These are phyloP conservation scores for Turdus rufiventris DNA, from an alignment of 2,113 vertebrate genomes.

Conservation along the genomic window DNA sequence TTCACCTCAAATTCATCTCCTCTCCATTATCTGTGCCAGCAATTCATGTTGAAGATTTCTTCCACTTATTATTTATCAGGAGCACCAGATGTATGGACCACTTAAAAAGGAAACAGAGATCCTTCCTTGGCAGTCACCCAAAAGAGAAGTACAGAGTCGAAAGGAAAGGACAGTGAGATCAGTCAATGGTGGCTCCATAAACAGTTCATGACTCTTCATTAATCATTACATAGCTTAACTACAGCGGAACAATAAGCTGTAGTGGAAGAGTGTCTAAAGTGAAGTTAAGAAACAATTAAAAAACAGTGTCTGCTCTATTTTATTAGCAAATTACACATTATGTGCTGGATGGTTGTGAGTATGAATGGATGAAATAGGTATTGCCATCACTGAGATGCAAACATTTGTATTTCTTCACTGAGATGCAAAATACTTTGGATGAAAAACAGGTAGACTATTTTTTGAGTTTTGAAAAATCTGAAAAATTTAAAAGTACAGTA, in stretches of 20 bases:
- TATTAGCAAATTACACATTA: not conserved
- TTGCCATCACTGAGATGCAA: not conserved
- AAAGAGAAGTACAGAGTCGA: not conserved
- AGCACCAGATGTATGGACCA: not conserved
- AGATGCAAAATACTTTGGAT: not conserved
- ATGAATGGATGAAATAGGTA: not conserved
- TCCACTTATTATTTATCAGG: not conserved
- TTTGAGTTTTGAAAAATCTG: not conserved
- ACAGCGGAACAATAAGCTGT: not conserved
- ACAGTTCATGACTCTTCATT: not conserved
- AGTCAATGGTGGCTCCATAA: not conserved
- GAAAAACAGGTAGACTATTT: not conserved
- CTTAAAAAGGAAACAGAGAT: not conserved
- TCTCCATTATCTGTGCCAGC: not conserved
- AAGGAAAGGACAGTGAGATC: not conserved
- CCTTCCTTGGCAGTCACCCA: not conserved
- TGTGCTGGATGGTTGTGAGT: not conserved
- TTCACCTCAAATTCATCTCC: not conserved
- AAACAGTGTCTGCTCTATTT: not conserved
- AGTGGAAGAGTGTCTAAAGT: not conserved
- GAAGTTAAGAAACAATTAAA: not conserved
- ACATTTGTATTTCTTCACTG: not conserved
- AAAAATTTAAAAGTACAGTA: not conserved
- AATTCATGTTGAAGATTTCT: not conserved
- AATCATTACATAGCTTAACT: not conserved